phyloP scores from a whole-genome alignment of 2,888 invertebrate genomes.

The Melinopterus prodromus region DNA sequence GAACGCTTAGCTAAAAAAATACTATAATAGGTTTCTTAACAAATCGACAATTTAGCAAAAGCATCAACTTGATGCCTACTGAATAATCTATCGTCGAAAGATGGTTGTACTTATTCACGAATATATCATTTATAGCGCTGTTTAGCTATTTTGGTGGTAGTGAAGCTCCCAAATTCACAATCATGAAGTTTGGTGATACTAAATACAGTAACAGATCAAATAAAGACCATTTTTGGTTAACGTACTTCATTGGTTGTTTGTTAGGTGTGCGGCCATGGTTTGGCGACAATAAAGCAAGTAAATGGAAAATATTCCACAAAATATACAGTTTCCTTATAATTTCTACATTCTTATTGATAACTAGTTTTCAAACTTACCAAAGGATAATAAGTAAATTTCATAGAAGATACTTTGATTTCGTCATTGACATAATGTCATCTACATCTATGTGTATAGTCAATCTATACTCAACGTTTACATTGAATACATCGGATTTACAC shows the following conservation, averaged over 20 bases:
- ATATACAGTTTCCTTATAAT: slow-evolving; percentile 11
- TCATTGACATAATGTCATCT: slow-evolving; percentile 8
- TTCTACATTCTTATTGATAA: background rate
- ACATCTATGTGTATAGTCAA: slow-evolving; percentile 1
- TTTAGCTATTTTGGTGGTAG: background rate
- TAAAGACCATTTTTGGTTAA: background rate
- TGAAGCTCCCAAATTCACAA: background rate
- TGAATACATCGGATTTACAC: background rate
- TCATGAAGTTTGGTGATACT: background rate
- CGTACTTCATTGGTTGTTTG: background rate
- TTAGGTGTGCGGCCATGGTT: background rate
- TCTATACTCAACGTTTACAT: background rate
- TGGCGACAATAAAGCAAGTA: background rate
- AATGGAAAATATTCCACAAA: slow-evolving; percentile 8
- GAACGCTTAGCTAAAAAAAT: too few species aligned
- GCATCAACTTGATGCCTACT: too few species aligned
- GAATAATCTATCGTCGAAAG: too few species aligned
- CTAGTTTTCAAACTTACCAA: background rate
- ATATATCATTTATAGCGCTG: too few species aligned
- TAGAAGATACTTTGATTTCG: background rate
- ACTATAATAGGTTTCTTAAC: too few species aligned
- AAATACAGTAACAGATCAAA: background rate
- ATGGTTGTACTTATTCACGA: too few species aligned
- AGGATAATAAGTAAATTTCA: background rate
- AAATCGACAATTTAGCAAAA: too few species aligned